Conservation (phyloP, 2,797 vertebrate genomes). For the Lithobates sylvaticus region DNA sequence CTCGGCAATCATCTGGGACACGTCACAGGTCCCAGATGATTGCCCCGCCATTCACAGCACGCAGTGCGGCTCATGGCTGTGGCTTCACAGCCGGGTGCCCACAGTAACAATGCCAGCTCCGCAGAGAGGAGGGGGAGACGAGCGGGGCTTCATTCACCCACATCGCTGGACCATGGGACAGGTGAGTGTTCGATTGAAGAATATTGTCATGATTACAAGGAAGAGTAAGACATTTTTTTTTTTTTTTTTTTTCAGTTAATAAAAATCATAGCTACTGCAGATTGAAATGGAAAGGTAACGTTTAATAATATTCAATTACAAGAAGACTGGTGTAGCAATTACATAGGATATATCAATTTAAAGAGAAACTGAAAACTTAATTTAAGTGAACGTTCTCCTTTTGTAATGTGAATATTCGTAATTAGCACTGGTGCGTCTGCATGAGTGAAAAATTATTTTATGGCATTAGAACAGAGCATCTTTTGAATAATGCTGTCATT, state of each 20-base stretch:
- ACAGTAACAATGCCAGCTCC: no score
- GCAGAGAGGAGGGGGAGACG: no score
- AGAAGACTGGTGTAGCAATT: neutral
- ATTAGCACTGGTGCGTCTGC: neutral
- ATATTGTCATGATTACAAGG: no score
- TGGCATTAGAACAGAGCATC: neutral
- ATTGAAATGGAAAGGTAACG: neutral
- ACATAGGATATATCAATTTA: neutral
- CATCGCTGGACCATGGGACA: no score
- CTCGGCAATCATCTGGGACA: no score
- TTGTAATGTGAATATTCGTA: neutral
- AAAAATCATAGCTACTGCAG: neutral
- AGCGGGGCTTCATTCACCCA: no score
- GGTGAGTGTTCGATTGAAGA: no score
- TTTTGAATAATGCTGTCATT: conserved; percentile 1
- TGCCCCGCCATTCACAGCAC: no score
- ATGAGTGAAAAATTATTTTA: neutral
- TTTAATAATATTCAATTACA: neutral
- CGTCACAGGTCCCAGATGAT: no score
- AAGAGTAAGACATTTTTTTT: neutral
- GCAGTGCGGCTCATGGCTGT: no score
- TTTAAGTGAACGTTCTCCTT: neutral
- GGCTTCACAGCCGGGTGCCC: no score
- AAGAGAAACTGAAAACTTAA: neutral
- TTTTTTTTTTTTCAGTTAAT: neutral